Conservation (phyloP, 30 jellyfish, hydroid and myxozoan genomes). For the Chrysaora quinquecirrha region DNA sequence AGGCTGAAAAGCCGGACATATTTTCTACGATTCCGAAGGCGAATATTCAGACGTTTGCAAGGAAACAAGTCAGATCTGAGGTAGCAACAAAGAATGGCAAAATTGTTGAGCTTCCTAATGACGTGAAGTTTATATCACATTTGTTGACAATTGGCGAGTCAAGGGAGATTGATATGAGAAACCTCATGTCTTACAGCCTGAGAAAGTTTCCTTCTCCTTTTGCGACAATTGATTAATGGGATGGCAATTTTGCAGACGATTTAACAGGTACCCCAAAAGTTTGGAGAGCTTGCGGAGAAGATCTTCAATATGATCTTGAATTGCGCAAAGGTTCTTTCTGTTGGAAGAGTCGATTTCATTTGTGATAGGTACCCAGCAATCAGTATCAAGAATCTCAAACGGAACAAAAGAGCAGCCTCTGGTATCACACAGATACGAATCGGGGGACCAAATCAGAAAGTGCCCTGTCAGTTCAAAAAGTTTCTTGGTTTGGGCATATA, state of each 20-base stretch:
- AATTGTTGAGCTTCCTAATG: constrained; percentile 15
- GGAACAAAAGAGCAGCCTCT: constrained; percentile 38
- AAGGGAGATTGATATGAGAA: constrained; percentile 37
- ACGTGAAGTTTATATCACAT: constrained; percentile 11
- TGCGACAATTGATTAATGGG: constrained; percentile 43
- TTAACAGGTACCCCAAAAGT: constrained; percentile 29
- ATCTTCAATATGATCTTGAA: constrained; percentile 9
- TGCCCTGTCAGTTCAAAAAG: constrained; percentile 23
- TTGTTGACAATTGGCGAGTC: constrained; percentile 24
- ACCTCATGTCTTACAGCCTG: constrained; percentile 22
- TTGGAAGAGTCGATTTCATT: constrained; percentile 51
- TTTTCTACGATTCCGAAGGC: constrained; percentile 13
- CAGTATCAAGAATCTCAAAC: constrained; percentile 44
- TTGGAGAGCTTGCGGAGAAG: constrained; percentile 36
- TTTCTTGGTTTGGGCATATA: constrained; percentile 5
- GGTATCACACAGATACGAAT: constrained; percentile 33
- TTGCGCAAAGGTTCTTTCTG: not conserved
- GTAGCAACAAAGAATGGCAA: constrained; percentile 32
- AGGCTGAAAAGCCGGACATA: constrained; percentile 30
- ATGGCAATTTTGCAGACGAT: constrained; percentile 62
- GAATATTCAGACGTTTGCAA: constrained; percentile 22
- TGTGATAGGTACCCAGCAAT: constrained; percentile 52
- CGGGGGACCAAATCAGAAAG: constrained; percentile 3
- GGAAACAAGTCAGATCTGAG: not conserved
- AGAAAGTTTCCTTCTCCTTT: constrained; percentile 25